Evolutionary conservation across 2,113 vertebrate genomes (phyloP).

Genomic region (Falco punctatus): DNA sequence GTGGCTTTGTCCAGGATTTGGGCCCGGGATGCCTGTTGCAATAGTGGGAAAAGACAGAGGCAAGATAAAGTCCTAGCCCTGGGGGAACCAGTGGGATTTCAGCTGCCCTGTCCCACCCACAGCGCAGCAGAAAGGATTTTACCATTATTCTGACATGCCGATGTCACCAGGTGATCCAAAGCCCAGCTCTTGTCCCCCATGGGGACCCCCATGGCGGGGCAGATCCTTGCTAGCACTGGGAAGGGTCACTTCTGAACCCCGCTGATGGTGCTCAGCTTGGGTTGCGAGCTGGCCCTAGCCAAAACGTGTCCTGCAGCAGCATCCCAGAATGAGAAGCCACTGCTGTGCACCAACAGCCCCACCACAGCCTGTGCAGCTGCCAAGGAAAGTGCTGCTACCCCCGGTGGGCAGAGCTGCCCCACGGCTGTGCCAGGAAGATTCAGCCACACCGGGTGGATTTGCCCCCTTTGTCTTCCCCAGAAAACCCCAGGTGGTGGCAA

Average conservation of each 20-base stretch:
- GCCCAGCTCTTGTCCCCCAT: background rate
- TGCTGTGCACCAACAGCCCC: background rate
- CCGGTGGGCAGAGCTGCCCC: background rate
- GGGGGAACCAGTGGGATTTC: accelerated
- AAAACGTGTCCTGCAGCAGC: accelerated
- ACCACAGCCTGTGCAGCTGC: background rate
- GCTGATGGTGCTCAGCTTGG: background rate
- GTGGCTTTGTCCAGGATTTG: conserved; percentile 99
- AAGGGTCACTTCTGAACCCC: background rate
- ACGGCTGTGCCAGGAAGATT: background rate
- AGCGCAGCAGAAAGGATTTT: background rate
- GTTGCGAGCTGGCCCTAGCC: no score
- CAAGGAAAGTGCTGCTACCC: no score
- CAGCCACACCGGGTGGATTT: background rate
- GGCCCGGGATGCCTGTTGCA: conserved; percentile 94
- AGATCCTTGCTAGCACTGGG: background rate
- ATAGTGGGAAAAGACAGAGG: conserved; percentile 73
- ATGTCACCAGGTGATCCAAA: accelerated
- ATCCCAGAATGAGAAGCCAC: background rate
- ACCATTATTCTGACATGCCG: no score
- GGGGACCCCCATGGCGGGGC: background rate
- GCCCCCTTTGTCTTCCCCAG: background rate
- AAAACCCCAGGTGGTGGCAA: background rate
- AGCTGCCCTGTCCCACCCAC: background rate
- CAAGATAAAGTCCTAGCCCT: conserved; percentile 75